Conservation (phyloP, 1,140 invertebrate species). For the Lepeophtheirus salmonis region DNA sequence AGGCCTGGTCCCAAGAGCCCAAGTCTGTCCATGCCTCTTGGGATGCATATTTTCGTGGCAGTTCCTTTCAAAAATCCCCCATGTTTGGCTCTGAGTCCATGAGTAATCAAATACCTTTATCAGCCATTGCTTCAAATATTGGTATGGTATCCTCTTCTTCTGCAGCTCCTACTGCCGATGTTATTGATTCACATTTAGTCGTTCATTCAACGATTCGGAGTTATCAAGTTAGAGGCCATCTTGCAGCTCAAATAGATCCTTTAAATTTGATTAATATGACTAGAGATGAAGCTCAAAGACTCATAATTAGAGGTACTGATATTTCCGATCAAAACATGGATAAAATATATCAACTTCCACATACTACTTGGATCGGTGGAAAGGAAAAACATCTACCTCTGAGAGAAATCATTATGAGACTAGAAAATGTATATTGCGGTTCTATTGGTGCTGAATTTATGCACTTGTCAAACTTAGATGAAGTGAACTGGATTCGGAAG, state of each 20-base stretch:
- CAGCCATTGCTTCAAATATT: background rate
- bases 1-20: conserved; percentile 83
- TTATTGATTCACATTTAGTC: conserved; percentile 91
- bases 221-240: conserved; percentile 92
- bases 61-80: conserved; percentile 23
- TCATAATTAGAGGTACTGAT: conserved; percentile 12
- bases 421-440: conserved; percentile 72
- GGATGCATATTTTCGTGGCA: conserved; percentile 87
- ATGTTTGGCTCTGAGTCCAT: background rate
- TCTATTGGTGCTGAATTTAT: conserved; percentile 96
- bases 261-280: conserved; percentile 44
- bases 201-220: conserved; percentile 95
- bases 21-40: conserved; percentile 93
- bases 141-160: background rate
- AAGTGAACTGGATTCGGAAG: conserved; percentile 87
- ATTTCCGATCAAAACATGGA: conserved; percentile 55
- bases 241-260: conserved; percentile 83
- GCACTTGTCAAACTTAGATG: conserved; percentile 97
- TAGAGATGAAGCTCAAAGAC: conserved; percentile 4
- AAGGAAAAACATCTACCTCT: conserved; percentile 70
- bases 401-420: conserved; percentile 71
- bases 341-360: conserved; percentile 81
- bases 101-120: background rate
- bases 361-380: conserved; percentile 95
- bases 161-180: conserved; percentile 51